A percentile compares a stretch with the other conserved stretches of the same genome.
Conservation (phyloP, 1,140 invertebrate species). For the Brevipalpus yothersi region DNA sequence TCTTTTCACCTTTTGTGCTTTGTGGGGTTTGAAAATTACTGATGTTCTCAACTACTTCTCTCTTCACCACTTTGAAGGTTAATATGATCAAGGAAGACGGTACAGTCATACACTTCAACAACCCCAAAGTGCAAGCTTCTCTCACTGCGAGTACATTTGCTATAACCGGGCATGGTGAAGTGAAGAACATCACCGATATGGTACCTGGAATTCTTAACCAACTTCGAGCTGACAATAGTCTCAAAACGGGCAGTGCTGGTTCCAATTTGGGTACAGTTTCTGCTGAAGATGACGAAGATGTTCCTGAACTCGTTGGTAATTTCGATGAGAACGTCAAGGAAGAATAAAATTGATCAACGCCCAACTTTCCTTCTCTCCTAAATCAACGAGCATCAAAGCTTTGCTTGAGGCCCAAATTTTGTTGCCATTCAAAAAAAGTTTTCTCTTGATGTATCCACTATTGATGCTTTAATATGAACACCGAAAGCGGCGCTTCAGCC, state of each 20-base stretch:
- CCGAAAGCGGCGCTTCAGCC: too few species aligned
- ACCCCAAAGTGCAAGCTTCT: constrained; percentile 97
- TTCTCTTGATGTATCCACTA: too few species aligned
- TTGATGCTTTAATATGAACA: too few species aligned
- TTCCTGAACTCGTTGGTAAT: constrained; percentile 60
- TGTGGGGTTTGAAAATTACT: too few species aligned
- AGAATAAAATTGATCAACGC: constrained; percentile 34
- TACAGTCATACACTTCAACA: constrained; percentile 96
- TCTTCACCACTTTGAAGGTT: constrained; percentile 30
- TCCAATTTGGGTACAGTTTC: constrained; percentile 25
- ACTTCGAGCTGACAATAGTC: constrained; percentile 72
- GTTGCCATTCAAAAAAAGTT: too few species aligned
- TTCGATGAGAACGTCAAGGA: constrained; percentile 92
- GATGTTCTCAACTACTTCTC: constrained; percentile 3
- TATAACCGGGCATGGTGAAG: constrained; percentile 91
- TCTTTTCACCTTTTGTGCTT: too few species aligned
- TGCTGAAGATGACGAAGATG: constrained; percentile 55
- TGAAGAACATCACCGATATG: constrained; percentile 90
- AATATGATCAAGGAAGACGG: constrained; percentile 99
- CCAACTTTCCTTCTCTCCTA: too few species aligned
- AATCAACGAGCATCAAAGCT: too few species aligned
- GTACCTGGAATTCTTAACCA: constrained; percentile 86
- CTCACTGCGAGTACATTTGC: constrained; percentile 95
- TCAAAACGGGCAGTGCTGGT: constrained; percentile 73
- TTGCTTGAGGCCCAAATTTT: too few species aligned